A percentile compares a stretch with the other conserved stretches of the same genome.
Conservation (phyloP, 2,888 invertebrate species). For the Coenonympha glycerion region DNA sequence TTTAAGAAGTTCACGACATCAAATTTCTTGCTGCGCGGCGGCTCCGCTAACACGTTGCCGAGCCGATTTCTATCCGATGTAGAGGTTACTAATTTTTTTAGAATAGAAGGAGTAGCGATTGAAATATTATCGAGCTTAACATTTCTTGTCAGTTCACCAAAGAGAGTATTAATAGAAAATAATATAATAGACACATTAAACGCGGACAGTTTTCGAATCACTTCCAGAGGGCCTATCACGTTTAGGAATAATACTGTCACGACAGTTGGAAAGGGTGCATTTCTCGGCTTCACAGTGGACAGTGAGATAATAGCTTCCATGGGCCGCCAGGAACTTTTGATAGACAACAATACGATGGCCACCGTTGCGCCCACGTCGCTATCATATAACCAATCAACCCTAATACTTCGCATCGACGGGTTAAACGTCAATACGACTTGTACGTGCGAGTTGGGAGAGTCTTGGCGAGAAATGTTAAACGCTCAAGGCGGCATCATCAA, state of each 20-base stretch:
- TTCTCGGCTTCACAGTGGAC: constrained; percentile 75
- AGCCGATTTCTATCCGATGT: constrained; percentile 85
- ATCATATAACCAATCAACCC: constrained; percentile 72
- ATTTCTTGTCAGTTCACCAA: constrained; percentile 79
- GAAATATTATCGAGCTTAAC: constrained; percentile 80
- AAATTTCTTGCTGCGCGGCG: constrained; percentile 79
- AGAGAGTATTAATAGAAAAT: constrained; percentile 77
- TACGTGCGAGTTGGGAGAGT: constrained; percentile 67
- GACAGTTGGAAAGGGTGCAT: constrained; percentile 77
- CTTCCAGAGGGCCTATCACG: constrained; percentile 77
- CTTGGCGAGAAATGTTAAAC: constrained; percentile 51
- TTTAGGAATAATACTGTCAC: constrained; percentile 80
- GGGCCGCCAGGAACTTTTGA: constrained; percentile 70
- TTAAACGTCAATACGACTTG: constrained; percentile 77
- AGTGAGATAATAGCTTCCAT: constrained; percentile 58
- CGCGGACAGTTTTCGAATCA: constrained; percentile 79
- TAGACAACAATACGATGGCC: constrained; percentile 79
- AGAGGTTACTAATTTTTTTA: constrained; percentile 79
- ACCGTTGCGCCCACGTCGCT: constrained; percentile 76
- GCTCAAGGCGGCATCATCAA: constrained; percentile 56
- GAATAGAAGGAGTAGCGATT: constrained; percentile 80
- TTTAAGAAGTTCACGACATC: constrained; percentile 86
- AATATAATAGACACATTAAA: constrained; percentile 77
- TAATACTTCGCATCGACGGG: constrained; percentile 75
- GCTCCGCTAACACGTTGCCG: constrained; percentile 77